Base-by-base conservation (phyloP, 2,888 invertebrate species). In the Neuroscelio doddi region DNA sequence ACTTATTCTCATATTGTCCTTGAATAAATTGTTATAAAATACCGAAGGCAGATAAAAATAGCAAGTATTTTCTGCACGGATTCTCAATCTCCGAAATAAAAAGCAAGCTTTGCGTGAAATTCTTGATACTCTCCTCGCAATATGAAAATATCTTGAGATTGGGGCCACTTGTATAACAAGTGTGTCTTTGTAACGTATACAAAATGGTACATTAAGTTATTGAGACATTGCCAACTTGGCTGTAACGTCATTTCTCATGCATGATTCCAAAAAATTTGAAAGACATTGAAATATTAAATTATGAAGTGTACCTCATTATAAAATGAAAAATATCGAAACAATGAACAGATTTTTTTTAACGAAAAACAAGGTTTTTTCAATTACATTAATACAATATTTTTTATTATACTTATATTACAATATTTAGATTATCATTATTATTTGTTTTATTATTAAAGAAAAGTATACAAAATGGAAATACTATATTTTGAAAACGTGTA, bases 141-240 rank as follows among this genome's bases (percentile, higher is more conserved):
- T 57, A 63, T 63, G 63, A 63, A 63, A 63, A 56, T 62, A 66
- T 62, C 57, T 38, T 7, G 34, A 62, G 42, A 66, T 53, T 53
- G 32, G 47, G 46, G 46, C 36, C 47, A 61, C 49, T 53, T 57
- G 57, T 58, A 52, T 50, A 62, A 57, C 58, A 49, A 61, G 46
- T 26, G 55, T 46, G 39, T 39, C 57, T 55, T 64, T 64, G 64
- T 49, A 45, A 16, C 49, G 50, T 55, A 46, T 36, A 50, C 39
- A 57, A 57, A 45, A 44, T 12, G 26, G 15, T 56, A 52, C 65
- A 66, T 70, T 67, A 53, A 64, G 58, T 44, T 64, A 62, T 65
- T 72, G 72, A 71, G 30, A 29, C 39, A 32, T 47, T 70, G 71
- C 70, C 71, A 73, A 66, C 53, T 53, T 47, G 62, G 59, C 64